Evolutionary conservation across 2,888 invertebrate species (phyloP), one percentile per base, ranked within the genome.

Genomic region (Polyommatus icarus): DNA sequence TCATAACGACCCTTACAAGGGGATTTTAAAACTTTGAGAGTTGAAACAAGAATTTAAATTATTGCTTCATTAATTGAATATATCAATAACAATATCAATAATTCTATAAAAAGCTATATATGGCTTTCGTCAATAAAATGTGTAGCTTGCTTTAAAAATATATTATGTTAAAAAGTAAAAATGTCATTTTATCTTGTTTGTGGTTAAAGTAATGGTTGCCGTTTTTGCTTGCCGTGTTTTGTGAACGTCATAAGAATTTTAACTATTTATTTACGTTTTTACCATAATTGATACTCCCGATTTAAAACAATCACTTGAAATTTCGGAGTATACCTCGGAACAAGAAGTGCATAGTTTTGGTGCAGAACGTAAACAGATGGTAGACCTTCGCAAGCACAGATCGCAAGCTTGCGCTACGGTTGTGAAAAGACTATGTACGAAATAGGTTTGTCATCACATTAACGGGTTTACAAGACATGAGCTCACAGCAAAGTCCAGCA

Each of bases 401-500:
- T 36, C 6, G 36, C 40, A 40, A 46, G 10, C 46, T 50, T n/a
- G 12, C 29, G 50, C 6, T 50, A 75, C 50, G 7, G 8, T 50
- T 50, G 75, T 54, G 40, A 75, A 20, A 73, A 50, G 18, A 46
- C 73, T 75, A 75, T 75, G 75, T 54, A 20, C 46, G 46, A 29
- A 54, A 75, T 50, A 46, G 15, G 20, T 75, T 75, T 75, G 32
- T 54, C 20, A 75, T 75, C 72, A 57, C 36, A 75, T 8, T 29
- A 50, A 29, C 54, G 29, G 18, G 75, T 18, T 24, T 77, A 80
- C 54, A 88, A 83, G 96, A 86, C 84, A 97, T 97, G 97, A 97
- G 96, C 89, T 93, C 96, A 79, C 96, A 97, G 89, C 97, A 96
- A 84, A 97, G 97, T 90, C 97, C 97, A 84, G 96, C 96, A 79